Evolutionary conservation across 2,888 invertebrate genomes (phyloP).

Genomic region (Drosophila tanythrix): DNA sequence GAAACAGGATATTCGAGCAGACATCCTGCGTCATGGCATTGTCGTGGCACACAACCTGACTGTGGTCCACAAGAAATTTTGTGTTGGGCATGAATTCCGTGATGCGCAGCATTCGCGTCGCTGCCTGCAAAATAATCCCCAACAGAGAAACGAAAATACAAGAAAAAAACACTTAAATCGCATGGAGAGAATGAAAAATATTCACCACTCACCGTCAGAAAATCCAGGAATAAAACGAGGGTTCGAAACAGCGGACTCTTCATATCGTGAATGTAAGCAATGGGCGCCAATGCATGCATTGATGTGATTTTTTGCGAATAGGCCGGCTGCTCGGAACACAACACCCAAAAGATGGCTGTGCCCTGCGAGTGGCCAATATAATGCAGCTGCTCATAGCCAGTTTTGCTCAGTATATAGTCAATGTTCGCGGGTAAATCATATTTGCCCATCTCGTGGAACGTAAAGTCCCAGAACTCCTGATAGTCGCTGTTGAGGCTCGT

Average conservation of each 20-base stretch:
- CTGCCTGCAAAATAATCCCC: conserved; percentile 69
- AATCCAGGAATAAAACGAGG: conserved; percentile 83
- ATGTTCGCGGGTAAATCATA: conserved; percentile 93
- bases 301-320: conserved; percentile 86
- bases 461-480: conserved; percentile 87
- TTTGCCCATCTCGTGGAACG: conserved; percentile 90
- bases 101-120: conserved; percentile 83
- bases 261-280: conserved; percentile 86
- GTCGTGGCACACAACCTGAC: conserved; percentile 85
- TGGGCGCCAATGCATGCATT: conserved; percentile 87
- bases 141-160: background rate
- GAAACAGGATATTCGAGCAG: conserved; percentile 87
- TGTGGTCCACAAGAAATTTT: conserved; percentile 84
- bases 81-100: conserved; percentile 84
- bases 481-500: conserved; percentile 82
- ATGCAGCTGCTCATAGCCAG: conserved; percentile 88
- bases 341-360: conserved; percentile 86
- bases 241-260: conserved; percentile 85
- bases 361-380: conserved; percentile 93
- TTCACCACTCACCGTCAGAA: conserved; percentile 78
- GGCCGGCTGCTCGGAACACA: conserved; percentile 86
- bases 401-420: conserved; percentile 88
- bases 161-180: conserved; percentile 15
- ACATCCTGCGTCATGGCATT: conserved; percentile 86
- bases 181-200: conserved; percentile 7